Conservation (phyloP, 2,888 invertebrate genomes). For the Acronicta alni region DNA sequence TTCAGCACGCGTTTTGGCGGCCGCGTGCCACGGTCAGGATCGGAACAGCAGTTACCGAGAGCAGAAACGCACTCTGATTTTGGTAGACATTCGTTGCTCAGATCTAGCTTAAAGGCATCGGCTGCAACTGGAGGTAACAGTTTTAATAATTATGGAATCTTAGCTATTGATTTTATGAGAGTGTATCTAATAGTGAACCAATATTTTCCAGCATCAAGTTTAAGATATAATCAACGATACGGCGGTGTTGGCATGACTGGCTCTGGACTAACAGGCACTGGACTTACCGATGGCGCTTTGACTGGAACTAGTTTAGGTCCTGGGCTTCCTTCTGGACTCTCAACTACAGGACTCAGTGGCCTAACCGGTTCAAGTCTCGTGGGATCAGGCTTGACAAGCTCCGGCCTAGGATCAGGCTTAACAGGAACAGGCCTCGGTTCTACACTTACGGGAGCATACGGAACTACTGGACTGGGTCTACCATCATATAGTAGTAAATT, state of each 20-base stretch:
- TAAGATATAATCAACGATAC: constrained; percentile 91
- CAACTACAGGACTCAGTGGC: constrained; percentile 83
- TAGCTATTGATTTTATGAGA: not conserved
- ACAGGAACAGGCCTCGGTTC: constrained; percentile 80
- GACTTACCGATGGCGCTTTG: constrained; percentile 70
- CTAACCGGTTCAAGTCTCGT: constrained; percentile 79
- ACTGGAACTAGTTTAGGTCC: constrained; percentile 64
- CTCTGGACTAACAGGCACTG: constrained; percentile 72
- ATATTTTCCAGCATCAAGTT: constrained; percentile 82
- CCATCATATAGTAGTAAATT: constrained; percentile 85
- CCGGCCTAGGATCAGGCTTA: constrained; percentile 79
- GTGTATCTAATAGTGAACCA: constrained; percentile 1
- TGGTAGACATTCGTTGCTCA: constrained; percentile 94
- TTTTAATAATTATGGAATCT: not conserved
- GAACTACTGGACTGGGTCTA: constrained; percentile 80
- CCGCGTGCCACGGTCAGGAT: constrained; percentile 95
- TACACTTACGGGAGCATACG: constrained; percentile 78
- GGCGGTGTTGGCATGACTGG: constrained; percentile 82
- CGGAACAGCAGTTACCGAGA: constrained; percentile 96
- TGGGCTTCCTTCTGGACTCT: constrained; percentile 82
- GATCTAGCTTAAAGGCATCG: constrained; percentile 94
- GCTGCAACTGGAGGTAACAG: constrained; percentile 75
- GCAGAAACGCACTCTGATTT: constrained; percentile 95
- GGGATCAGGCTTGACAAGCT: constrained; percentile 70
- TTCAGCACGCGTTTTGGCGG: constrained; percentile 82